Evolutionary conservation across 2,888 invertebrate species (phyloP), one percentile per base, ranked within the genome.

Genomic region (Elegia similella): DNA sequence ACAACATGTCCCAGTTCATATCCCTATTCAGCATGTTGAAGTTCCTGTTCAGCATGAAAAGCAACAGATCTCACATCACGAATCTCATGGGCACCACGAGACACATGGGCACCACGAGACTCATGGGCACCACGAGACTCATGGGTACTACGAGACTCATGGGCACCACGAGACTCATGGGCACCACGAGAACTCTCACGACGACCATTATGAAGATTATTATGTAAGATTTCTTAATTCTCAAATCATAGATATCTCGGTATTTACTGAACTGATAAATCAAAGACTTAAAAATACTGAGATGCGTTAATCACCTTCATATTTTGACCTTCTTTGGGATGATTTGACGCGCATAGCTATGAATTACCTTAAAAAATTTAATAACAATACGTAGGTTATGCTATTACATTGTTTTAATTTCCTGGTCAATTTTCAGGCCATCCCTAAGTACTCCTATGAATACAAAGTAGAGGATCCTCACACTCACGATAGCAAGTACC

Each of bases 401-500:
- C 13, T 13, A 1, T 30, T 30, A 42, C 15, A n/a, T 42, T 50
- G 44, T n/a, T 57, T 10, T 15, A 59, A 1, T 55, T 60, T 62
- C 52, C 38, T 38, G 1, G 10, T 6, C 62, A 86, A 86, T 38
- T n/a, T 38, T 6, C 62, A 86, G 86, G 75, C 92, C 2, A 84
- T 92, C 63, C 92, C 93, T 42, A 92, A 91, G 76, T 92, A 93
- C 74, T 84, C 88, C 66, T 92, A 86, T 71, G 86, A 89, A 66
- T 92, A 93, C 75, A 89, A 89, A 63, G 90, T 92, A 7, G 81
- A 88, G 60, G 93, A 93, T 64, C 88, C 85, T 1, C 92, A 93
- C 62, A 93, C 93, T 16, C 93, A 92, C 6, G 93, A 93, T 73
- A 85, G 86, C 65, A 93, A 93, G 73, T 89, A 79, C 68, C 93